Evolutionary conservation across 1,140 invertebrate species (phyloP), one percentile per base, ranked within the genome.

Genomic region (Dendrolimus punctatus): DNA sequence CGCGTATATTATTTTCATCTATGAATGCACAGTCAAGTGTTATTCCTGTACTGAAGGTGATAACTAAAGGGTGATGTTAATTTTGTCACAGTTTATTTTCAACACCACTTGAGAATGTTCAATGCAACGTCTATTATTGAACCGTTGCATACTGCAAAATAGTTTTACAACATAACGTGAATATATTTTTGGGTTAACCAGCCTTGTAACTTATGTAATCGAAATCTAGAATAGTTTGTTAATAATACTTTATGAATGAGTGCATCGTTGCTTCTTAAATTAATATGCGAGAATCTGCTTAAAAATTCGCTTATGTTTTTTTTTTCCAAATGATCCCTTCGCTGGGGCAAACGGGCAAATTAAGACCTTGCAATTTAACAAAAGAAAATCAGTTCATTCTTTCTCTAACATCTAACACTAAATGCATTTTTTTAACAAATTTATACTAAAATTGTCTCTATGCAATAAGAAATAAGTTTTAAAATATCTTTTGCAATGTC

Each of bases 31-130:
- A 68, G 58, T 68, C 57, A 23, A 41, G 58, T 51, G 65, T 68
- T 82, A 84, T 80, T 85, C 71, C 63, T 71, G 62, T 53, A 67
- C 66, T 68, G 80, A 84, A 84, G 80, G 76, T 79, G 71, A 81
- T 77, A 74, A 68, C 66, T 72, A 73, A 73, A 71, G 67, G 56
- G 64, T 69, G 63, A 63, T 64, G 71, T 73, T 85, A 85, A 73
- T 73, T 82, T 75, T 74, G 72, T 76, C 73, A 55, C 61, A 48
- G 53, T 68, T 66, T 82, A 82, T 85, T 85, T 80, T 76, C 54
- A 62, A 73, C 65, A 64, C 68, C 72, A 66, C 62, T 68, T 65
- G 65, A 59, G 63, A 56, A 56, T 56, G 61, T 73, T 80, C 73
- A 74, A 76, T 77, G 76, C 68, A 70, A 73, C 49, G 49, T 66